Base-by-base conservation (phyloP, 2,797 vertebrate species). In the Rallus crepitans region DNA sequence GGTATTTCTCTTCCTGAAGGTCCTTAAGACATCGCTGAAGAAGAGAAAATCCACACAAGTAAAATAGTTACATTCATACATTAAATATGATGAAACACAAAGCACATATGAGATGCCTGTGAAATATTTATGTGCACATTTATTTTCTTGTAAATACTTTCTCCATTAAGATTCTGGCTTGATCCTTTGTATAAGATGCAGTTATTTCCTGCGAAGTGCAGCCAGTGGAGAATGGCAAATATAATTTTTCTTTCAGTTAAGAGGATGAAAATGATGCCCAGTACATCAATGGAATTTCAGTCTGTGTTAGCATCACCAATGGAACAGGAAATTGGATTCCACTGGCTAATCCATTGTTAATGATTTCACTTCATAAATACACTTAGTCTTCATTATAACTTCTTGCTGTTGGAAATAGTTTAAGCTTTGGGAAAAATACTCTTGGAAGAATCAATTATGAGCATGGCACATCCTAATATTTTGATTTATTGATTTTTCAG, bases 241-340 rank as follows among this genome's bases (percentile, higher is more conserved):
- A 91, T 0, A 52, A 56, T 92, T 95, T 97, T 95, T 89, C 76
- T 96, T 60, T 88, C 93, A 87, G 96, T 66, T 89, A 82, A 94
- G 93, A 96, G 57, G 82, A 94, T 60, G 73, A 92, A 7, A 48
- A 78, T 61, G 65, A 95, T 96, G 92, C 59, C 88, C 87, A 95
- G 96, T 95, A 95, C 93, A 94, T 97, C 97, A 96, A 82, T 90
- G 91, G 87, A 69, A 93, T 94, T 93, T 97, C 83, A 88, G 85
- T 83, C 91, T 87, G 37, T 52, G 65, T 94, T 96, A 95, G 75
- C 94, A 90, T 94, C 94, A 95, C 56, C 61, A 96, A 97, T 94
- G 96, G 88, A 97, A 97, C 42, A 97, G 94, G 93, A 98, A 98
- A 98, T 98, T 98, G 90, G 93, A 97, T 97, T 98, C 94, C 96